Base-by-base conservation (phyloP, 1,140 invertebrate genomes). In the Trachelipus rathkii region DNA sequence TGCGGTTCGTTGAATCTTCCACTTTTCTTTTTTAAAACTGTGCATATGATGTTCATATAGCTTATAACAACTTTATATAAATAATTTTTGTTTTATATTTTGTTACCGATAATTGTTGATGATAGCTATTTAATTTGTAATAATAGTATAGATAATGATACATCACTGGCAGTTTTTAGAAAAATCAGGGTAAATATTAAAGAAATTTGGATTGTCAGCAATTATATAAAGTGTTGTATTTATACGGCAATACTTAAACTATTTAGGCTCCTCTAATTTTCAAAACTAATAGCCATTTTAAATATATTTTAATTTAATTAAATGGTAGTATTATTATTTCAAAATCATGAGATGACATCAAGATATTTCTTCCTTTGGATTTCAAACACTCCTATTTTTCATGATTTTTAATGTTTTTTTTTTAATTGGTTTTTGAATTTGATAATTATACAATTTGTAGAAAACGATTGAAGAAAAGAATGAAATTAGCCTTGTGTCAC, bases 401-500 rank as follows among this genome's bases (percentile, higher is more conserved):
- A 19, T 60, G 19, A 60, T 15, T 15, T 60, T 10, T 50, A 15
- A 50, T 50, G 4, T 15, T 13, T 60, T 15, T 60, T 4, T 60
- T 15, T 60, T 60, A 60, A 60, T 60, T 8, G 4, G 1, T 60
- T 60, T 50, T 60, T 15, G 1, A 19, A 60, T 60, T 13, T 60
- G 19, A 60, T 13, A 60, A 60, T 15, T 60, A 60, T 19, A 4
- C 50, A 60, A 60, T 60, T 8, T 33, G 33, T 33, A 33, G 33
- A 33, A 44, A 11, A 70, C 10, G 43, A 44, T 1, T 10, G n/a
- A 21, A 21, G 10, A 21, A 45, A n/a, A 45, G 19, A 60, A 60
- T 60, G 73, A 74, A 13, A 46, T 74, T 43, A 45, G 66, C 10
- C 21, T 74, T n/a, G 73, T 69, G 7, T 5, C 68, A 19, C 73